Percentiles rank a stretch among this genome's conserved stretches.
Conservation (phyloP, 1,140 invertebrate species). For the Heliothis subflexa region DNA sequence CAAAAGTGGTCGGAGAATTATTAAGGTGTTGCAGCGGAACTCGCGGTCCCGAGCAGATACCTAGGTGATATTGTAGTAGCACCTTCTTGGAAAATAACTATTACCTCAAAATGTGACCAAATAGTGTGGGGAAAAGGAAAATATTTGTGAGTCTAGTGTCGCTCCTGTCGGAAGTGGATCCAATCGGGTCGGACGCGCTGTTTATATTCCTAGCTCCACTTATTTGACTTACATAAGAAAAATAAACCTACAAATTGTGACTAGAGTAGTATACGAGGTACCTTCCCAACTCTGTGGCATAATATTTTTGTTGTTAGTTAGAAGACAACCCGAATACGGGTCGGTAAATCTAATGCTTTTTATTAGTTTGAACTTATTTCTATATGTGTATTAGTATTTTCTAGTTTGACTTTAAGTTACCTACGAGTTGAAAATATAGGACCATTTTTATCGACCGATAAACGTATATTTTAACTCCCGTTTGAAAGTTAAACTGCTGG, state of each 20-base stretch:
- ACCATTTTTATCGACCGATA: too few relatives aligned
- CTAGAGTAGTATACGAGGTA: background rate
- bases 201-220: constrained; percentile 40
- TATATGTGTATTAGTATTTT: too few relatives aligned
- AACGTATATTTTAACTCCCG: too few relatives aligned
- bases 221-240: constrained; percentile 47
- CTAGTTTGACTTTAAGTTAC: too few relatives aligned
- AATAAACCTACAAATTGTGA: constrained; percentile 38
- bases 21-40: constrained; percentile 1
- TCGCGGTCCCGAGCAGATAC: constrained; percentile 12
- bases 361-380: too few relatives aligned
- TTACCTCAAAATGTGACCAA: constrained; percentile 43
- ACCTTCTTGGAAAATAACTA: constrained; percentile 19
- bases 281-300: background rate
- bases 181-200: constrained; percentile 34
- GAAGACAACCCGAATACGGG: background rate
- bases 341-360: too few relatives aligned
- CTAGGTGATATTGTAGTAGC: constrained; percentile 29
- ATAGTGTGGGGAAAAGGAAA: constrained; percentile 42
- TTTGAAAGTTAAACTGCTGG: too few relatives aligned
- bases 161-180: constrained; percentile 47
- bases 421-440: too few relatives aligned
- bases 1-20: background rate
- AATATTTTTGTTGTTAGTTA: constrained; percentile 19
- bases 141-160: constrained; percentile 39